phyloP scores from a whole-genome alignment of 2,888 invertebrate genomes.

The Aradus depressus region DNA sequence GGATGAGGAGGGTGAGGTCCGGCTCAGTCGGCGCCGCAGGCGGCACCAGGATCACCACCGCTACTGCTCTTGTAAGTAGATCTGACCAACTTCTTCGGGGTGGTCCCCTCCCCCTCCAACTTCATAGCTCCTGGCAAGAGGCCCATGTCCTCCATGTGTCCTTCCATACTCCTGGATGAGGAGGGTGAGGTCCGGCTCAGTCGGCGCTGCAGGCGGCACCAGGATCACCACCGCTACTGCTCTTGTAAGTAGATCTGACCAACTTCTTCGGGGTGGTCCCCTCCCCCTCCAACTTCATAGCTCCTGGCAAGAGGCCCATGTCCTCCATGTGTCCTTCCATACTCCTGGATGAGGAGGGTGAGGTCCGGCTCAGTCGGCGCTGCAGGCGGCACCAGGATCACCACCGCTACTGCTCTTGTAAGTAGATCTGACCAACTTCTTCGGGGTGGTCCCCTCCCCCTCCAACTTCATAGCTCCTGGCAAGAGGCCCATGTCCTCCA shows the following conservation, averaged over 20 bases:
- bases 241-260: slow-evolving; percentile 33
- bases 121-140: slow-evolving; percentile 67
- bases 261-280: slow-evolving; percentile 62
- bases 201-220: slow-evolving; percentile 46
- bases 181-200: slow-evolving; percentile 38
- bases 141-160: slow-evolving; percentile 78
- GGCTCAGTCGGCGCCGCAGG: slow-evolving; percentile 44
- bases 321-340: slow-evolving; percentile 82
- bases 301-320: slow-evolving; percentile 67
- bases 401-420: slow-evolving; percentile 39
- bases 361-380: slow-evolving; percentile 40
- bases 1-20: slow-evolving; percentile 40
- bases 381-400: slow-evolving; percentile 46
- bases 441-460: slow-evolving; percentile 62
- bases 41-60: slow-evolving; percentile 44
- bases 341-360: slow-evolving; percentile 48
- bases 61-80: slow-evolving; percentile 36
- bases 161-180: slow-evolving; percentile 59
- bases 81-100: slow-evolving; percentile 57
- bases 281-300: slow-evolving; percentile 68
- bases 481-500: slow-evolving; percentile 76
- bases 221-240: slow-evolving; percentile 43
- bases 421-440: slow-evolving; percentile 52
- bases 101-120: slow-evolving; percentile 70
- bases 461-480: slow-evolving; percentile 69